Base-by-base conservation (phyloP, 2,797 vertebrate species). In the Lepilemur ruficaudatus region DNA sequence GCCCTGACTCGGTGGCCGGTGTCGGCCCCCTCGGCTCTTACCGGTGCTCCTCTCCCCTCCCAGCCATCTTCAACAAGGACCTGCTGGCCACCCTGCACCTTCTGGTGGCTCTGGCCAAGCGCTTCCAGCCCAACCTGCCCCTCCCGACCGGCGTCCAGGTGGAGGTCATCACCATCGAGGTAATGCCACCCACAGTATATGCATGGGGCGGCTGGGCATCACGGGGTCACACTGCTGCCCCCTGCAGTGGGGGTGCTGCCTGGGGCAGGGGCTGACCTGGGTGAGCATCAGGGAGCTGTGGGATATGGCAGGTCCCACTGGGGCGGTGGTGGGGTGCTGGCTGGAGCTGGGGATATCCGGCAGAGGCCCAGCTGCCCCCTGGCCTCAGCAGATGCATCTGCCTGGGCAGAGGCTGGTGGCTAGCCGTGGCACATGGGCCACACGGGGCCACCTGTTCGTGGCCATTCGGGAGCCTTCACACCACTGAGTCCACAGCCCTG, bases 31-130 rank as follows among this genome's bases (percentile, higher is more conserved):
- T 12, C 0, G 1, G 8, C 55, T 18, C 90, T 97, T 87, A 93
- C 46, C 25, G 13, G 1, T 0, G 12, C 23, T 32, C 30, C 18
- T 30, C 28, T n/a, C 38, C 73, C 11, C 4, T 15, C 79, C 80
- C 75, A 99, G 99, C 99, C 97, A 99, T 99, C 98, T 99, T 99
- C 98, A 98, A 89, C 96, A 99, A 99, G 98, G 99, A 99, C 98
- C 98, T 99, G 28, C 97, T 99, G 98, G 99, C 99, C 96, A 99
- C 99, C 0, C 91, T 99, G 95, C 99, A 99, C 98, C 99, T 99
- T 88, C 98, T 99, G 79, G 99, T 99, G 98, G 99, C 99, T 98
- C 99, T 99, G 96, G 99, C 98, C 97, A 99, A 97, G 93, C 97
- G 89, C 96, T 99, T 99, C 50, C 97, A 99, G 97, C 99, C 99